phyloP scores from a whole-genome alignment of 1,140 invertebrate genomes.

The Pseudomyrmex flavicornis region DNA sequence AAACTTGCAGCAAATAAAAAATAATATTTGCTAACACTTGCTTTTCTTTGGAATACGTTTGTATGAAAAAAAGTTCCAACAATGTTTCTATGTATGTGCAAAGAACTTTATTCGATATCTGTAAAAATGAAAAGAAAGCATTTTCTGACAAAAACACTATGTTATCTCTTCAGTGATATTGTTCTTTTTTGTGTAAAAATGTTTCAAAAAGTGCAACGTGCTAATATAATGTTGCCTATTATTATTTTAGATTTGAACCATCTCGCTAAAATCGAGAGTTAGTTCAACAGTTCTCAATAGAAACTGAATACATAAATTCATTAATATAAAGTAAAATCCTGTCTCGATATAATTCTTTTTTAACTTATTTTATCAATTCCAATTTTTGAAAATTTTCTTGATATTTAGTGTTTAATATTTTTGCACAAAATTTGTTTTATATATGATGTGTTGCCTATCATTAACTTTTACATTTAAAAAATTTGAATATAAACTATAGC shows the following conservation, averaged over 20 bases:
- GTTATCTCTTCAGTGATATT: neutral
- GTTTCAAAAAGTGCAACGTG: neutral
- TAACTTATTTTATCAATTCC: no score
- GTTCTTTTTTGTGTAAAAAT: neutral
- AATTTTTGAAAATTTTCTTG: neutral
- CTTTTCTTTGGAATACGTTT: neutral
- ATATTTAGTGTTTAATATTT: neutral
- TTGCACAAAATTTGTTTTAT: neutral
- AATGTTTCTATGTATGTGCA: no score
- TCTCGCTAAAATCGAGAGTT: neutral
- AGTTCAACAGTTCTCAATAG: neutral
- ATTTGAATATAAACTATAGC: slow-evolving; percentile 1
- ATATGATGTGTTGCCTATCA: neutral
- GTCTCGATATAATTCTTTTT: no score
- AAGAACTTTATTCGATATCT: neutral
- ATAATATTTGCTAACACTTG: neutral
- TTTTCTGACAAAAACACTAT: neutral
- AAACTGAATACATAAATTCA: neutral
- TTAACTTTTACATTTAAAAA: neutral
- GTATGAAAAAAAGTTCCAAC: neutral
- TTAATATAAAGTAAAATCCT: no score
- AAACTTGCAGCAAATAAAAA: no score
- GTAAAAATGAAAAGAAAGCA: neutral
- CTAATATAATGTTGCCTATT: slow-evolving; percentile 18
- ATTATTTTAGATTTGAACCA: neutral